These are phyloP conservation scores for Agrilus cyanescens DNA, from an alignment of 2,888 invertebrate species.

Conservation along the genomic window DNA sequence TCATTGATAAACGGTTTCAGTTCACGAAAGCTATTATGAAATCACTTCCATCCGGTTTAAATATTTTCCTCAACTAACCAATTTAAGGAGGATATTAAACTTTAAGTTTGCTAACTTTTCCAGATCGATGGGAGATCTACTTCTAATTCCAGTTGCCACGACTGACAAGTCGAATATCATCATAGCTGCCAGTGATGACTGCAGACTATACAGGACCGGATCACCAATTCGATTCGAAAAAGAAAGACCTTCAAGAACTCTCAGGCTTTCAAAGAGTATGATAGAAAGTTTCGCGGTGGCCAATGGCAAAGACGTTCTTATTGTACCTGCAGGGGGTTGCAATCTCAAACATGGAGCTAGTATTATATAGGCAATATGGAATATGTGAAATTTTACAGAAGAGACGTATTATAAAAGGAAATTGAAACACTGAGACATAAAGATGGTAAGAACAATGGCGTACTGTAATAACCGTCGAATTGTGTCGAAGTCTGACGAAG, in stretches of 20 bases:
- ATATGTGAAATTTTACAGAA: too few species aligned
- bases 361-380: slow-evolving; percentile 26
- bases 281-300: slow-evolving; percentile 30
- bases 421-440: too few species aligned
- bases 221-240: slow-evolving; percentile 23
- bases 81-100: too few species aligned
- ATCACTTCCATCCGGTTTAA: too few species aligned
- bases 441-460: too few species aligned
- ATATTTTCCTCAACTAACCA: too few species aligned
- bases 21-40: too few species aligned
- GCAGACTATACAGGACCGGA: slow-evolving; percentile 19
- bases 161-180: slow-evolving; percentile 31
- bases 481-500: too few species aligned
- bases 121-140: slow-evolving; percentile 28
- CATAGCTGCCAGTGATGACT: slow-evolving; percentile 19
- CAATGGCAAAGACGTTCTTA: slow-evolving; percentile 28
- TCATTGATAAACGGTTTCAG: too few species aligned
- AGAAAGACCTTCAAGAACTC: slow-evolving; percentile 11
- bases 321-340: slow-evolving; percentile 23
- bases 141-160: slow-evolving; percentile 31
- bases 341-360: slow-evolving; percentile 30
- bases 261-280: slow-evolving; percentile 27
- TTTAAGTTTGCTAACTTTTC: slow-evolving; percentile 7
- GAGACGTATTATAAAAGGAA: too few species aligned
- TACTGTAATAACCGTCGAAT: too few species aligned